Evolutionary conservation across 2,888 invertebrate species (phyloP), one percentile per base, ranked within the genome.

Genomic region (Aspidapion aeneum): DNA sequence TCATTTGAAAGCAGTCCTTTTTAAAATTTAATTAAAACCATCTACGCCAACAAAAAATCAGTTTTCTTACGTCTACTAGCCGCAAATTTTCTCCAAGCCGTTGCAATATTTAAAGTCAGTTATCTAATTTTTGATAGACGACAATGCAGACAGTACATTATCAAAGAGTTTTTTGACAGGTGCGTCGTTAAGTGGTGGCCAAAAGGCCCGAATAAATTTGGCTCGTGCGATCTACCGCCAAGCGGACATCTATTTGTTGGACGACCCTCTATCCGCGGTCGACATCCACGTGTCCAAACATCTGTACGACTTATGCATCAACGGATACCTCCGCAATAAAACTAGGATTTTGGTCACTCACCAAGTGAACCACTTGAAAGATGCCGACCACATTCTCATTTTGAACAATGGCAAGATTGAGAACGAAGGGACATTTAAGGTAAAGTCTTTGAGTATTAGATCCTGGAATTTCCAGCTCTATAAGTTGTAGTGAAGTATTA

Each of bases 201-300:
- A 93, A 78, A 86, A 90, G 75, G 93, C 93, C 5, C 84, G 93
- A 55, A 86, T 88, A 55, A 88, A 87, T 74, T 80, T 89, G 70
- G 83, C 87, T 0, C 81, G 91, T 75, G 89, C 90, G 18, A 84
- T 92, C 21, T 87, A 86, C 73, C 78, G 84, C 66, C 82, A 91
- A 75, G 87, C 90, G 0, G 91, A 93, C 74, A 87, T 94, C 65
- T 94, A 93, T 76, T 79, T 94, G 3, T 77, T 94, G 65, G 94
- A 94, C 72, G 94, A 94, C 78, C 93, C 94, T 0, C 79, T 94
- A 49, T 91, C 91, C n/a, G 93, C 94, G 1, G 93, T 94, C 1
- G 94, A 94, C 74, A 85, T 90, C 0, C 88, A 89, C 67, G 93
- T 94, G 0, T 90, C 91, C 0, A 85, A 89, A 62, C 89, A 90